phyloP scores from a whole-genome alignment of 1,140 invertebrate species.

The Megalopta genalis region DNA sequence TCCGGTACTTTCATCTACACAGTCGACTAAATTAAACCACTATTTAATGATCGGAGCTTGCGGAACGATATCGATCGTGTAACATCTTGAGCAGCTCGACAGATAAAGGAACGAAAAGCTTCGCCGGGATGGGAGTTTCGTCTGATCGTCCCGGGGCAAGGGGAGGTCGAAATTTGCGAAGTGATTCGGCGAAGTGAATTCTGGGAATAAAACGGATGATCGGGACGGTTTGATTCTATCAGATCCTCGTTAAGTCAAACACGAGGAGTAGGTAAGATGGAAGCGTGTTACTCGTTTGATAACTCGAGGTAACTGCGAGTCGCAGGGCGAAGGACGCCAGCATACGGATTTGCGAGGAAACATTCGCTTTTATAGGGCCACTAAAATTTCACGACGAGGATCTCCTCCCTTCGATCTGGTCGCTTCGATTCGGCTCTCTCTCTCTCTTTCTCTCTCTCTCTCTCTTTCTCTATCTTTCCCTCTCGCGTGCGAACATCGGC shows the following conservation, averaged over 20 bases:
- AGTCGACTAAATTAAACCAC: no score
- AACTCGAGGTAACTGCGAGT: conserved; percentile 24
- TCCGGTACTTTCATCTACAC: no score
- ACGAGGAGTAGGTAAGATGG: conserved; percentile 18
- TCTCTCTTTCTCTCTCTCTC: no score
- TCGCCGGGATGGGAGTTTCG: not conserved
- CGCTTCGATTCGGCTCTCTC: conserved; percentile 8
- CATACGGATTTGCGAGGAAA: conserved; percentile 66
- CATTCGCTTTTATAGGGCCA: conserved; percentile 63
- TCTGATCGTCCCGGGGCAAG: not conserved
- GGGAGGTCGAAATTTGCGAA: not conserved
- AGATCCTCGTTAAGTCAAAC: conserved; percentile 48
- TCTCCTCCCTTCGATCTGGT: conserved; percentile 28
- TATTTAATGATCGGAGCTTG: no score
- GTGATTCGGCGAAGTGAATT: conserved; percentile 35
- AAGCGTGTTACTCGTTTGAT: conserved; percentile 56
- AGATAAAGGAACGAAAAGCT: not conserved
- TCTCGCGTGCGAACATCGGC: not conserved
- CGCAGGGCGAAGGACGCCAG: conserved; percentile 29
- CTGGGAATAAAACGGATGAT: conserved; percentile 27
- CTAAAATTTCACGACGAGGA: conserved; percentile 67
- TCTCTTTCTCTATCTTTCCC: no score
- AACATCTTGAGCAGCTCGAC: no score
- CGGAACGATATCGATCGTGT: no score
- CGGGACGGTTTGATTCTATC: conserved; percentile 55